phyloP scores from a whole-genome alignment of 2,888 invertebrate genomes.

The Epirrhoe alternata region DNA sequence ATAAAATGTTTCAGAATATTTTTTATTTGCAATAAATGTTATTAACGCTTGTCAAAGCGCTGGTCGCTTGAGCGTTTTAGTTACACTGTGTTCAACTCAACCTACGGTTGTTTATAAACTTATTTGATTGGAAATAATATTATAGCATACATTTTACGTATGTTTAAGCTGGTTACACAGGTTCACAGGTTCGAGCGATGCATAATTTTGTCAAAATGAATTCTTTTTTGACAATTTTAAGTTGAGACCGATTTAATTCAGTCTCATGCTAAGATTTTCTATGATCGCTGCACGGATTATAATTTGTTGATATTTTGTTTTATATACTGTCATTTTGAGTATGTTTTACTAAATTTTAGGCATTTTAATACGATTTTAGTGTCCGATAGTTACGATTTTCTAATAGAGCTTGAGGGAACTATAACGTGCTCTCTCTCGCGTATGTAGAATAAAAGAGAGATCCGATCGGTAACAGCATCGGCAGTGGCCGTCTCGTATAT shows the following conservation, averaged over 20 bases:
- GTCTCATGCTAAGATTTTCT: no score
- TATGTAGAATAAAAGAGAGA: constrained; percentile 9
- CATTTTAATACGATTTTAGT: neutral
- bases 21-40: neutral
- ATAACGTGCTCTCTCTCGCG: constrained; percentile 15
- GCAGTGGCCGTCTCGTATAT: neutral
- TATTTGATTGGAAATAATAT: neutral
- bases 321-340: neutral
- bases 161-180: neutral
- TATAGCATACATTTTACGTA: neutral
- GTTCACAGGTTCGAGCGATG: neutral
- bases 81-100: neutral
- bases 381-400: constrained; percentile 27
- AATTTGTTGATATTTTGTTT: no score
- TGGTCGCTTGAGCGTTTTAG: constrained; percentile 18
- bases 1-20: neutral
- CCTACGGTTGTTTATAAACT: neutral
- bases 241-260: no score
- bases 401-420: constrained; percentile 5
- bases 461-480: constrained; percentile 8
- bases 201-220: no score
- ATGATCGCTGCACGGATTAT: no score
- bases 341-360: neutral
- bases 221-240: no score
- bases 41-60: constrained; percentile 12